Percentiles rank a stretch among this genome's conserved stretches.
Evolutionary conservation across 2,113 vertebrate species (phyloP).

Genomic region (Aplodontia rufa): DNA sequence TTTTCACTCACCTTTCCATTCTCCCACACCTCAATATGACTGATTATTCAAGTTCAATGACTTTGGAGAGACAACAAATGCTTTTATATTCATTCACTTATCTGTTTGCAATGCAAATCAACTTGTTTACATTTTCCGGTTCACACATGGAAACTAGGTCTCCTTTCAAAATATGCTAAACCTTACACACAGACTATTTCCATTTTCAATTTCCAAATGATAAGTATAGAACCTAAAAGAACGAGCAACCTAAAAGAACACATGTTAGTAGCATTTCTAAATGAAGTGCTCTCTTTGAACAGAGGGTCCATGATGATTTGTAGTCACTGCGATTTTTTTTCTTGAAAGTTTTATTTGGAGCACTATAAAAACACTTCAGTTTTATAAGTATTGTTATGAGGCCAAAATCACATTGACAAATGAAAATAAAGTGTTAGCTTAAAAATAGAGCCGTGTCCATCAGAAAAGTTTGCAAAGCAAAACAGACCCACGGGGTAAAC

Average conservation of each 20-base stretch:
- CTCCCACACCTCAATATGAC: not conserved
- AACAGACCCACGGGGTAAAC: not conserved
- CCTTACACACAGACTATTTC: not conserved
- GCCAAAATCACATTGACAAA: constrained; percentile 24
- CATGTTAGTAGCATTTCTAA: not conserved
- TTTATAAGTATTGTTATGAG: not conserved
- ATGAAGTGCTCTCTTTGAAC: not conserved
- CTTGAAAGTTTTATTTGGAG: constrained; percentile 37
- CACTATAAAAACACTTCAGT: constrained; percentile 30
- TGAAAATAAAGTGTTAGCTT: constrained; percentile 55
- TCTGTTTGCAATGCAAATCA: constrained; percentile 1
- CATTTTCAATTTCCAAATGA: constrained; percentile 22
- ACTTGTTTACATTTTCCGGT: not conserved
- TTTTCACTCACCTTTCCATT: not conserved
- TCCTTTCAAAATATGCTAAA: constrained; percentile 3
- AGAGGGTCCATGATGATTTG: not conserved
- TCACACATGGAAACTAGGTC: not conserved
- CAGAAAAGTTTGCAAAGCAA: constrained; percentile 32
- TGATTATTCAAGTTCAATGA: constrained; percentile 6
- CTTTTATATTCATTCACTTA: not conserved
- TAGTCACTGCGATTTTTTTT: constrained; percentile 43
- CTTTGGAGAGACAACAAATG: not conserved
- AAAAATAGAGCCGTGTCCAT: constrained; percentile 45
- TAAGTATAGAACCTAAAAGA: not conserved
- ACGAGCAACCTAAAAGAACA: not conserved